Conservation (phyloP, 2,888 invertebrate genomes). For the Trissolcus japonicus region DNA sequence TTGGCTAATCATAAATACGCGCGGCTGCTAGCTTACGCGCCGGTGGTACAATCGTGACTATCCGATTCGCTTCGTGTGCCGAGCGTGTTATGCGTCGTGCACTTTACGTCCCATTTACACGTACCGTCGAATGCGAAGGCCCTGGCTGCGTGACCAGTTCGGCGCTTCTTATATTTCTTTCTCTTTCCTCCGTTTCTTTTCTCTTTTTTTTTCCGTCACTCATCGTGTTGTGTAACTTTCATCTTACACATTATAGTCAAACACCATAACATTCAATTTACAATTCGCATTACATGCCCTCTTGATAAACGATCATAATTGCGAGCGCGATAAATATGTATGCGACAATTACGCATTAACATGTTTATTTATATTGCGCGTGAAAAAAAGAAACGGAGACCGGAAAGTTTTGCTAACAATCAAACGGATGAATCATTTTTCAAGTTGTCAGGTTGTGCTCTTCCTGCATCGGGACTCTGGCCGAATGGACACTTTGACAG, state of each 20-base stretch:
- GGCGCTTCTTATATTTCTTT: conserved; percentile 5
- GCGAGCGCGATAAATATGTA: conserved; percentile 21
- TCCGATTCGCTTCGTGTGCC: conserved; percentile 41
- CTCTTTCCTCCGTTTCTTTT: background rate
- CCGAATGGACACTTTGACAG: conserved; percentile 36
- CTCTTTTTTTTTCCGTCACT: background rate
- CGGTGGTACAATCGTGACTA: conserved; percentile 38
- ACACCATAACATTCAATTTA: conserved; percentile 42
- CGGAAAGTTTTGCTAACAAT: background rate
- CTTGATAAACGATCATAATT: conserved; percentile 37
- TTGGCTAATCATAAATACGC: conserved; percentile 52
- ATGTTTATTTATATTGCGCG: conserved; percentile 19
- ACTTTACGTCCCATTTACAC: conserved; percentile 47
- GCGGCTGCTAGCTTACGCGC: conserved; percentile 10
- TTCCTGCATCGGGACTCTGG: background rate
- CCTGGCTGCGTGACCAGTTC: conserved; percentile 6
- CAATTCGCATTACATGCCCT: conserved; percentile 28
- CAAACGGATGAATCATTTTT: background rate
- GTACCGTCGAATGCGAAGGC: conserved; percentile 48
- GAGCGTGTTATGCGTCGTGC: conserved; percentile 36
- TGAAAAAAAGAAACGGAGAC: background rate
- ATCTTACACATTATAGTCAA: conserved; percentile 14
- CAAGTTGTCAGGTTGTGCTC: background rate
- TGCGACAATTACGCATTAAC: conserved; percentile 11
- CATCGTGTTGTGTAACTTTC: conserved; percentile 10